phyloP scores from a whole-genome alignment of 2,888 invertebrate genomes.

The Ormyrus labotus region DNA sequence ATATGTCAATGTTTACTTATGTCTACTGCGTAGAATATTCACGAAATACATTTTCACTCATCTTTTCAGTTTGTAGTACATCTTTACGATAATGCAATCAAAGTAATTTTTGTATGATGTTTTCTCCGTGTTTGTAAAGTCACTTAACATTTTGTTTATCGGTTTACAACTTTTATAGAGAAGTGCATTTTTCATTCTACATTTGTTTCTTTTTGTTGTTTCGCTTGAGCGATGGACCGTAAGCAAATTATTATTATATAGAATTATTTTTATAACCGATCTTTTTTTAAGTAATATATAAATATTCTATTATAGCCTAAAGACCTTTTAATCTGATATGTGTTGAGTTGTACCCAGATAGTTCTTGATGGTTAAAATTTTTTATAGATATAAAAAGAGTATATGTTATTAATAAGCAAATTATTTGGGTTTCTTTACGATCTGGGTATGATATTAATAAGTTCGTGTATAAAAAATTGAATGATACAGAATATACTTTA shows the following conservation, averaged over 20 bases:
- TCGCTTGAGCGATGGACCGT: conserved; percentile 11
- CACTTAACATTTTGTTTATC: not conserved
- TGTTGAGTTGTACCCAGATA: too few relatives aligned
- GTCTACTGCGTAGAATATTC: too few relatives aligned
- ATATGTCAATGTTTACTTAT: too few relatives aligned
- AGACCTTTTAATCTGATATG: too few relatives aligned
- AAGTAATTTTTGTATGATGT: conserved; percentile 15
- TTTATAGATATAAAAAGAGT: too few relatives aligned
- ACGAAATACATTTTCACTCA: not conserved
- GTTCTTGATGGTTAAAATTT: too few relatives aligned
- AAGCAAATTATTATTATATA: conserved; percentile 20
- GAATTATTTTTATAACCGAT: conserved; percentile 35
- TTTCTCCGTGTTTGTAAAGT: conserved; percentile 33
- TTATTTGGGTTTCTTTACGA: too few relatives aligned
- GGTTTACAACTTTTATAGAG: too few relatives aligned
- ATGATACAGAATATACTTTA: not conserved
- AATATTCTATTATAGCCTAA: too few relatives aligned
- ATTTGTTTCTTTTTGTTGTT: conserved; percentile 18
- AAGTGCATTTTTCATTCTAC: conserved; percentile 24
- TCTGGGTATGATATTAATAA: conserved; percentile 17
- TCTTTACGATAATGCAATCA: conserved; percentile 5
- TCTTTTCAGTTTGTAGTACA: not conserved
- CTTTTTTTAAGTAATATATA: conserved; percentile 20
- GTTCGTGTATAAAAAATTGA: too few relatives aligned
- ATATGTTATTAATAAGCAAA: too few relatives aligned